These are phyloP conservation scores for rabbit (Oryctolagus cuniculus) DNA, from an alignment of 2,113 vertebrate species.

Conservation along the genomic window mOryCun1.1 NC_091432.1:32696001-32696500, in stretches of 20 bases:
- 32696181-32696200: conserved; percentile 28
- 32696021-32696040: too few relatives aligned
- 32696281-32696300: background rate
- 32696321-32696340: background rate
- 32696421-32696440: background rate
- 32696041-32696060: too few relatives aligned
- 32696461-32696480: conserved; percentile 46
- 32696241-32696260: background rate
- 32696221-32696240: conserved; percentile 5
- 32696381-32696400: background rate
- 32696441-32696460: conserved; percentile 13
- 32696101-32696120: too few relatives aligned
- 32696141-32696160: background rate
- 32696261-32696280: background rate
- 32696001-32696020: too few relatives aligned
- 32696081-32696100: too few relatives aligned
- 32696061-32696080: too few relatives aligned
- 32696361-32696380: conserved; percentile 8
- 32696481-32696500: background rate
- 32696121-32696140: conserved; percentile 21
- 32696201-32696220: background rate
- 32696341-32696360: conserved; percentile 33
- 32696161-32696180: background rate
- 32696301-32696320: background rate
- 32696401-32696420: conserved; percentile 12